Evolutionary conservation across 92 coral and sea anemone genomes (phyloP).

Genomic region (Pocillopora meandrina): DNA sequence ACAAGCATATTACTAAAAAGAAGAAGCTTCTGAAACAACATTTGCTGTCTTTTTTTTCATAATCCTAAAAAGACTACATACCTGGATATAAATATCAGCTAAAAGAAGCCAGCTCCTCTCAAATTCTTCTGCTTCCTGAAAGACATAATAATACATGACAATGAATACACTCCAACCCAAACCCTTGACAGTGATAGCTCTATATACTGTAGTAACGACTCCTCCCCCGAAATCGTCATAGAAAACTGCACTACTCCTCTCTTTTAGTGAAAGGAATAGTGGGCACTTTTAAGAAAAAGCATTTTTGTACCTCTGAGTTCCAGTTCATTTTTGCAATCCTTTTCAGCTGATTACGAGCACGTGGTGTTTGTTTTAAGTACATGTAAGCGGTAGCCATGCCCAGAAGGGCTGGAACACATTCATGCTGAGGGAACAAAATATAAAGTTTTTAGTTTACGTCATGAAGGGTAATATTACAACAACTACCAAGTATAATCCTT

Average conservation of each 20-base stretch:
- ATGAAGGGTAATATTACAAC: neutral
- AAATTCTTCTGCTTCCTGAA: slow-evolving; percentile 94
- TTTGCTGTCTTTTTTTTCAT: neutral
- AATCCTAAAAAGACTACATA: slow-evolving; percentile 1
- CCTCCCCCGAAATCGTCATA: no score
- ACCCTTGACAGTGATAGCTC: neutral
- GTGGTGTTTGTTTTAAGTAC: slow-evolving; percentile 99
- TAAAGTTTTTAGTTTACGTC: neutral
- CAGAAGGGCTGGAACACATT: slow-evolving; percentile 87
- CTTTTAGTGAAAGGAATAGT: no score
- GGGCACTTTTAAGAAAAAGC: neutral
- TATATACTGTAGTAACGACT: neutral
- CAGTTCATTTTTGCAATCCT: slow-evolving; percentile 99
- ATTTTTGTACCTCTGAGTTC: slow-evolving; percentile 82
- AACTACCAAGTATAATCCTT: no score
- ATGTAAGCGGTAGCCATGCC: slow-evolving; percentile 99
- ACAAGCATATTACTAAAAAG: no score
- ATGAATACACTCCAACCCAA: neutral
- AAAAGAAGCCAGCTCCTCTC: slow-evolving; percentile 97
- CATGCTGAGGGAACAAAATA: slow-evolving; percentile 54
- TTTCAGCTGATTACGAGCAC: slow-evolving; percentile 98
- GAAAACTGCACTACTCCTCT: no score
- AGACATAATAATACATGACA: neutral
- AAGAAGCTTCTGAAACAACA: no score
- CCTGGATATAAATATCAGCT: slow-evolving; percentile 99